phyloP scores from a whole-genome alignment of 1,140 invertebrate genomes.

The Rhynchophorus ferrugineus region DNA sequence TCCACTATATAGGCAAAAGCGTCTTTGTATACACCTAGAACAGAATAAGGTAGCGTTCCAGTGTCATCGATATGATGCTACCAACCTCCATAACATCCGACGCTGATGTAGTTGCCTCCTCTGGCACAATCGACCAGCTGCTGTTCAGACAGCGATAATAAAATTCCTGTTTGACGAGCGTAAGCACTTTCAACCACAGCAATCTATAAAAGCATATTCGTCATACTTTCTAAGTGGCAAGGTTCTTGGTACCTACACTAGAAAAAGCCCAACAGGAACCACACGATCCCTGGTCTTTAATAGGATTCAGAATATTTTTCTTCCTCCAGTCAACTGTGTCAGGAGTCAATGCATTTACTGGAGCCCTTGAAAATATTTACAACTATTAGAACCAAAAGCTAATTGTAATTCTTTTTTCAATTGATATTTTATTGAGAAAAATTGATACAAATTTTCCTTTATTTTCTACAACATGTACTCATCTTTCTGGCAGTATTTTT shows the following conservation, averaged over 20 bases:
- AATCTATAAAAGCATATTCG: slow-evolving; percentile 67
- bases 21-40: slow-evolving; percentile 4
- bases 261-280: slow-evolving; percentile 10
- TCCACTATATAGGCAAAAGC: slow-evolving; percentile 45
- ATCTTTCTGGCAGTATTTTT: too few species aligned
- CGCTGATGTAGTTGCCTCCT: slow-evolving; percentile 55
- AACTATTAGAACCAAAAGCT: too few species aligned
- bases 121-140: slow-evolving; percentile 90
- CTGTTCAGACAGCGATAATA: slow-evolving; percentile 91
- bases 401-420: too few species aligned
- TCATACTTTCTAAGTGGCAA: slow-evolving; percentile 1
- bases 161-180: slow-evolving; percentile 69
- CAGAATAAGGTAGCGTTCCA: too few species aligned
- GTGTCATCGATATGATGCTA: too few species aligned
- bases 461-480: too few species aligned
- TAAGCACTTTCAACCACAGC: slow-evolving; percentile 92
- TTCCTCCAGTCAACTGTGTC: slow-evolving; percentile 11
- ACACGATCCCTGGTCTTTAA: slow-evolving; percentile 14
- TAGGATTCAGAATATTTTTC: not conserved
- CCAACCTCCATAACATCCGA: slow-evolving; percentile 19
- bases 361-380: too few species aligned
- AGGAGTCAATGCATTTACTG: slow-evolving; percentile 6
- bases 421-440: too few species aligned
- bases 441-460: too few species aligned
- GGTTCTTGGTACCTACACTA: not conserved